Percentiles rank a stretch among this genome's conserved stretches.
These are phyloP conservation scores for Palythoa caribaeorum DNA, from an alignment of 92 coral and sea anemone species.

Conservation along the genomic window DNA sequence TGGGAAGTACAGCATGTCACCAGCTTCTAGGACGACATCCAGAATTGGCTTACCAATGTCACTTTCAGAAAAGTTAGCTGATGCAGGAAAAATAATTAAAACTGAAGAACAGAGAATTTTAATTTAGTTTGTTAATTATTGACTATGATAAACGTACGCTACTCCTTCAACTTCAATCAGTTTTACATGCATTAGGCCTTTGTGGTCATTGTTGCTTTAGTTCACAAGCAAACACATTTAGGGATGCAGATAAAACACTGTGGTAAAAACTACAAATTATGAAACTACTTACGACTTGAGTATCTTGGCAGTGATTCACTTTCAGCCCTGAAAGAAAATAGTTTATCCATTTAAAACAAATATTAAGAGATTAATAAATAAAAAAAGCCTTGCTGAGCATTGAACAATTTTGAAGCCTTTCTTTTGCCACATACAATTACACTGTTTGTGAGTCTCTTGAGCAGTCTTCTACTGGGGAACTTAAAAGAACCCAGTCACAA, in stretches of 20 bases:
- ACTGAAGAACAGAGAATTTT: not conserved
- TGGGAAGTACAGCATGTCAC: conserved; percentile 95
- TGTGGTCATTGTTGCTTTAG: too few relatives aligned
- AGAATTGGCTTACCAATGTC: conserved; percentile 96
- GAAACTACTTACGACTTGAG: conserved; percentile 75
- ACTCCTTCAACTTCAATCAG: not conserved
- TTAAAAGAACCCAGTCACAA: too few relatives aligned
- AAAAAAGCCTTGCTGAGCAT: too few relatives aligned
- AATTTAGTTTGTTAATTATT: not conserved
- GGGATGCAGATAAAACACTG: not conserved
- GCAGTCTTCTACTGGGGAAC: too few relatives aligned
- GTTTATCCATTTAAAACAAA: not conserved
- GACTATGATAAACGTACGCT: too few relatives aligned
- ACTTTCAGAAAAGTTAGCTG: conserved; percentile 86
- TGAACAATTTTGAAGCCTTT: too few relatives aligned
- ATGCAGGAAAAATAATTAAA: not conserved
- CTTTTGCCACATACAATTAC: too few relatives aligned
- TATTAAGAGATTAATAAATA: not conserved
- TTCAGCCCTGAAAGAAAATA: conserved; percentile 55
- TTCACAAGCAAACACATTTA: too few relatives aligned
- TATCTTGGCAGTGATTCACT: conserved; percentile 80
- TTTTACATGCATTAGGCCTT: too few relatives aligned
- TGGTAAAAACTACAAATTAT: not conserved
- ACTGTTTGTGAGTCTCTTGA: too few relatives aligned
- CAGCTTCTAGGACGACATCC: conserved; percentile 90